Base-by-base conservation (phyloP, 2,113 vertebrate species). In the Synchiropus splendidus region DNA sequence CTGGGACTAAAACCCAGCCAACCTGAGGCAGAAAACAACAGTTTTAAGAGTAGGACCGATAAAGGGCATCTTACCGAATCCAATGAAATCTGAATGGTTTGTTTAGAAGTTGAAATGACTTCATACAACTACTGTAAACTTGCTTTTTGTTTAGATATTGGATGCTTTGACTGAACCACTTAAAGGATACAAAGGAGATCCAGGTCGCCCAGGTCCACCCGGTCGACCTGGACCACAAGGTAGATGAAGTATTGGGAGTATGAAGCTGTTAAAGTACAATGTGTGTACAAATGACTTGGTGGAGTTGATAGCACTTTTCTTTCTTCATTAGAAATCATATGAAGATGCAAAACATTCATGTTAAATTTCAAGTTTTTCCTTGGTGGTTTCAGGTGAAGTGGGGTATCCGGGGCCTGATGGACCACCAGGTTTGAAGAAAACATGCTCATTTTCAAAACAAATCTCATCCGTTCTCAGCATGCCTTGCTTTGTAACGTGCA, bases 101-200 rank as follows among this genome's bases (percentile, higher is more conserved):
- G n/a, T n/a, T n/a, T n/a, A n/a, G n/a, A n/a, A n/a, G n/a, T n/a
- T n/a, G n/a, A n/a, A n/a, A n/a, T n/a, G n/a, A n/a, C n/a, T n/a
- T n/a, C n/a, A n/a, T 16, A 33, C 34, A 27, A 27, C 4, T 18
- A 6, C 17, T 31, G 11, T 33, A 10, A 6, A 2, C 12, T 2
- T 36, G 1, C n/a, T 36, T 51, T 51, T 2, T 64, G 45, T 45
- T 32, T 33, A 79, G 74, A 14, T 57, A 14, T 2, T 35, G 40
- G 46, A 13, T 1, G 4, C 10, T 43, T 2, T 32, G 17, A 18
- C 18, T 10, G 46, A 48, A 8, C 36, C 39, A 16, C 30, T 61
- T 1, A 80, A 80, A 58, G 78, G 75, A 16, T 40, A 50, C 9
- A 44, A 0, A 1, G 79, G 81, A 38, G 64, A 67, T 33, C 46